Percentiles rank a stretch among this genome's conserved stretches.
Evolutionary conservation across 37 sponge, comb jelly and placozoan species (phyloP).

Genomic region (Halichondria panicea): DNA sequence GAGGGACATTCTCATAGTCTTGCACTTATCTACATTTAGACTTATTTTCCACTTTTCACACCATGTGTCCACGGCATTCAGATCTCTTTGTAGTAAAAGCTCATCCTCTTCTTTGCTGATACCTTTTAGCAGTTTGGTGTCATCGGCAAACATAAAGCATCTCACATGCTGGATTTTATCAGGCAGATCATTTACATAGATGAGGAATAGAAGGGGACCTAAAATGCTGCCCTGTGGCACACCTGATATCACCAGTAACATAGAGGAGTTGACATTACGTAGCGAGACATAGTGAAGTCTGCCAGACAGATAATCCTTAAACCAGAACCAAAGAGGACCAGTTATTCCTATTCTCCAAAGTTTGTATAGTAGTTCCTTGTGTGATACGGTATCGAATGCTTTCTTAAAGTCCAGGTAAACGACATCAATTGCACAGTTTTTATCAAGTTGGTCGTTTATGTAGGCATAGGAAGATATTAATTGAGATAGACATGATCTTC

Average conservation of each 20-base stretch:
- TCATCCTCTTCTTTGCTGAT: background rate
- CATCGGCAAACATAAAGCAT: constrained; percentile 14
- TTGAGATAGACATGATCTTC: constrained; percentile 6
- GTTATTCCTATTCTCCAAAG: constrained; percentile 3
- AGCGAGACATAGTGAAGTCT: background rate
- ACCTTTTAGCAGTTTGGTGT: background rate
- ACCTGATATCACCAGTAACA: constrained; percentile 6
- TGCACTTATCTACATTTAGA: constrained; percentile 1
- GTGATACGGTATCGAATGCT: constrained; percentile 22
- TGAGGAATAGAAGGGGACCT: constrained; percentile 12
- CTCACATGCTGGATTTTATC: background rate
- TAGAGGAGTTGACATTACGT: background rate
- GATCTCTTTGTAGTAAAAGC: background rate
- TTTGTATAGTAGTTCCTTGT: constrained; percentile 10
- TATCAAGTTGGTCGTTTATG: background rate
- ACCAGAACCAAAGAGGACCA: constrained; percentile 17
- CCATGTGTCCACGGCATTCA: background rate
- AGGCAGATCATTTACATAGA: constrained; percentile 20
- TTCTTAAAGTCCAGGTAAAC: constrained; percentile 10
- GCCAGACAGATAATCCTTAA: background rate
- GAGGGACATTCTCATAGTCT: background rate
- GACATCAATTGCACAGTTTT: background rate
- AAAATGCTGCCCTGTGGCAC: too few species aligned
- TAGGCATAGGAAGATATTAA: background rate
- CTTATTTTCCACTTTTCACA: background rate